Evolutionary conservation across 2,113 vertebrate genomes (phyloP), one percentile per base, ranked within the genome.

Genomic region (Leptobrachium leishanense): DNA sequence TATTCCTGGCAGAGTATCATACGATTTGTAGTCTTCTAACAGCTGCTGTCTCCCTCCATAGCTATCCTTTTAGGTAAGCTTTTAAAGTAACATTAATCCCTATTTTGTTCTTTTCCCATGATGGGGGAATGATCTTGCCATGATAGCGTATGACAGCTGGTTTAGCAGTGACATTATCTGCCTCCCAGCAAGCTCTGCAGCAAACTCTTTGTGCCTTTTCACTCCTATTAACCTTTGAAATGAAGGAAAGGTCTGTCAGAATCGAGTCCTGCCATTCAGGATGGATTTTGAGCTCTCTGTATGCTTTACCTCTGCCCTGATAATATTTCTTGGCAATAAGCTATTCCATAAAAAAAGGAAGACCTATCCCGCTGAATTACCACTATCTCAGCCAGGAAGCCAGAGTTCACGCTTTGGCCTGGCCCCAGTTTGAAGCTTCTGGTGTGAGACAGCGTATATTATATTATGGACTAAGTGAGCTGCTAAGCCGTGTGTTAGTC

Each of bases 201-300:
- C 74, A 68, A 72, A 59, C 65, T 53, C 20, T 53, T 43, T 42
- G 64, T 64, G 43, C 42, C n/a, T 46, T 62, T 15, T 76, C 74
- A 76, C 74, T 64, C 74, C 74, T 76, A 68, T 76, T 76, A 76
- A 76, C 74, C 74, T 76, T 76, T 76, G 64, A 41, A 66, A 55
- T 54, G 50, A 68, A 46, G 59, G 43, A 70, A 64, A 64, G 55
- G 43, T 71, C 76, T 71, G 55, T 12, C 46, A 46, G 69, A 71
- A 50, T 78, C 43, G 39, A 66, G 62, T 53, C 66, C 43, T 71
- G 63, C 10, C 68, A 71, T 78, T 41, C 70, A 71, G 68, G 41
- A 53, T 78, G 55, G 63, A 39, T 57, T 76, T 54, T 10, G 20
- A 68, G 46, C 44, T 39, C 53, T 59, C 15, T 13, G 46, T 68